Conservation (phyloP, 1,140 invertebrate species). For the Temnothorax nylanderi region DNA sequence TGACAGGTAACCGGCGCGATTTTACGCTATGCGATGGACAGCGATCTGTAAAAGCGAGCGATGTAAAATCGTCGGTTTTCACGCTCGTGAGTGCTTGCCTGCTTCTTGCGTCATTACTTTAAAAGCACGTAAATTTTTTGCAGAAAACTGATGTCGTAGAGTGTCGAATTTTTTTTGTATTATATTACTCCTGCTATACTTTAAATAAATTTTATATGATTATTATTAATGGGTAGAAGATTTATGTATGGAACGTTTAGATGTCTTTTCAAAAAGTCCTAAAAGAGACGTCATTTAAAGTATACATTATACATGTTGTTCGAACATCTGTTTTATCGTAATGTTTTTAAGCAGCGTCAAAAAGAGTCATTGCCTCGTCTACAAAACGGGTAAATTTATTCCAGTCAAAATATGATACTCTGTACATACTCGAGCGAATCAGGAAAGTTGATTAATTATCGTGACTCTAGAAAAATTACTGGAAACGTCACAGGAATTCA, state of each 20-base stretch:
- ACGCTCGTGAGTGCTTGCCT: not conserved
- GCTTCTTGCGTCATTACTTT: not conserved
- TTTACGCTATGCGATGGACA: not conserved
- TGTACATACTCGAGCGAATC: not conserved
- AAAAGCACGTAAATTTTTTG: not conserved
- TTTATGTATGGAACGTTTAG: not conserved
- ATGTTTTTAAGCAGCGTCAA: constrained; percentile 10
- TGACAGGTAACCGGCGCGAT: constrained; percentile 21
- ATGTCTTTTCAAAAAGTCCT: not conserved
- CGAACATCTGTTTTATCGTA: not conserved
- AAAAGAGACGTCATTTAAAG: not conserved
- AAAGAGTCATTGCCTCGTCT: not conserved
- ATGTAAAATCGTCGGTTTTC: not conserved
- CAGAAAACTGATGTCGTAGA: not conserved
- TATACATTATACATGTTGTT: not conserved
- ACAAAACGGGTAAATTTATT: not conserved
- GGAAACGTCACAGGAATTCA: not conserved
- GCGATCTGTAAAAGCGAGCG: not conserved
- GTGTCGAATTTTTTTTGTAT: not conserved
- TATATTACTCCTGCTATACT: not conserved
- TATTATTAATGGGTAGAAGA: not conserved
- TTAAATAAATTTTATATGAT: not conserved
- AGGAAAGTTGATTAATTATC: constrained; percentile 7
- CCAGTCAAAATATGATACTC: not conserved
- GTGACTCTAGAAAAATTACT: constrained; percentile 5